Conservation (phyloP, 1,140 invertebrate species). For the Leptinotarsa lineolata region DNA sequence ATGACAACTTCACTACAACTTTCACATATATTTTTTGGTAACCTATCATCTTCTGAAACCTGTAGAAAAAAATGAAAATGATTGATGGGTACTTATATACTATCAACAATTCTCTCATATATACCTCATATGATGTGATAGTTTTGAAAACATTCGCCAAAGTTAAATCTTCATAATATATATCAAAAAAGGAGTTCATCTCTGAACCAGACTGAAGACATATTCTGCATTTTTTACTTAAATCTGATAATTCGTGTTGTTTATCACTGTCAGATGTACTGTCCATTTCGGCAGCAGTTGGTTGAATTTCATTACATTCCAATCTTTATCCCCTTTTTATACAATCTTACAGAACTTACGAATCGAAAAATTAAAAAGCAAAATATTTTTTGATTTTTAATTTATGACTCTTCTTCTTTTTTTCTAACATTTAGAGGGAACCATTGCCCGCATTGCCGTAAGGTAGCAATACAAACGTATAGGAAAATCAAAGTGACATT, state of each 20-base stretch:
- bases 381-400: too few species aligned
- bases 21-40: constrained; percentile 42
- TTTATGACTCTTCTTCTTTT: too few species aligned
- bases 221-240: constrained; percentile 16
- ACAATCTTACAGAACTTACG: too few species aligned
- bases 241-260: not conserved
- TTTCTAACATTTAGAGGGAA: too few species aligned
- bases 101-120: not conserved
- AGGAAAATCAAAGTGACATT: too few species aligned
- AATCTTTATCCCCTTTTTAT: too few species aligned
- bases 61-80: constrained; percentile 22
- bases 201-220: not conserved
- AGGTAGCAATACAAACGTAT: too few species aligned
- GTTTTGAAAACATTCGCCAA: constrained; percentile 14
- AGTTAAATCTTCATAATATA: constrained; percentile 12
- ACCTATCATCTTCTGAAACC: constrained; percentile 39
- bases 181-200: constrained; percentile 20
- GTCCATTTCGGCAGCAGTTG: not conserved
- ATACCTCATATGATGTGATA: constrained; percentile 10
- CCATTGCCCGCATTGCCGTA: too few species aligned
- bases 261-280: not conserved
- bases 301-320: too few species aligned
- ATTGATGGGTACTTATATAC: not conserved
- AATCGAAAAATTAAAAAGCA: too few species aligned
- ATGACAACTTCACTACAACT: constrained; percentile 38